Conservation (phyloP, 2,797 vertebrate species). For the Nyctibius grandis region DNA sequence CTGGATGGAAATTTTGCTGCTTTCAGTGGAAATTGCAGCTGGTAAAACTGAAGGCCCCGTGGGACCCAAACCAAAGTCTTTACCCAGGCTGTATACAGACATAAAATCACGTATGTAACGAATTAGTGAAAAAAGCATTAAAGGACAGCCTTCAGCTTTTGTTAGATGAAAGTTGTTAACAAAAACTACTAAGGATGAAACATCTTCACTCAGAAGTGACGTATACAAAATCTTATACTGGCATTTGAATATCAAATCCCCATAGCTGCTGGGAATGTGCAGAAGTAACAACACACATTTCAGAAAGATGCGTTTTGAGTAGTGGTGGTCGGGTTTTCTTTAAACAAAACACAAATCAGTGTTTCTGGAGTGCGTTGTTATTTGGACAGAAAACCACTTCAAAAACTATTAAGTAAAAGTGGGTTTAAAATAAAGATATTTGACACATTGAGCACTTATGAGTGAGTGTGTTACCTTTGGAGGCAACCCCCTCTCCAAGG, state of each 20-base stretch:
- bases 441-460: not conserved
- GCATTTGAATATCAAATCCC: not conserved
- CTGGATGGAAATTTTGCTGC: not conserved
- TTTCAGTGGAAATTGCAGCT: not conserved
- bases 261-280: not conserved
- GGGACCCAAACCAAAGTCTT: not conserved
- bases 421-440: not conserved
- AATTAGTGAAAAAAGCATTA: not conserved
- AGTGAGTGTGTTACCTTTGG: not conserved
- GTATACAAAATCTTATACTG: not conserved
- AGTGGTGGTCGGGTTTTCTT: not conserved
- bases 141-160: not conserved
- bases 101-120: not conserved
- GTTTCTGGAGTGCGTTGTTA: not conserved
- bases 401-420: not conserved
- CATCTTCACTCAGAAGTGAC: not conserved
- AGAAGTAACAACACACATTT: not conserved
- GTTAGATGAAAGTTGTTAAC: not conserved
- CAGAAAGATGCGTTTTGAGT: not conserved
- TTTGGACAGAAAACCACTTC: not conserved
- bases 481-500: not conserved
- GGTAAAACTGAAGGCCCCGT: not conserved
- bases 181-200: not conserved
- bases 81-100: not conserved
- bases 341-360: not conserved